Base-by-base conservation (phyloP, 2,797 vertebrate genomes). In the Acanthurus leucopareius region DNA sequence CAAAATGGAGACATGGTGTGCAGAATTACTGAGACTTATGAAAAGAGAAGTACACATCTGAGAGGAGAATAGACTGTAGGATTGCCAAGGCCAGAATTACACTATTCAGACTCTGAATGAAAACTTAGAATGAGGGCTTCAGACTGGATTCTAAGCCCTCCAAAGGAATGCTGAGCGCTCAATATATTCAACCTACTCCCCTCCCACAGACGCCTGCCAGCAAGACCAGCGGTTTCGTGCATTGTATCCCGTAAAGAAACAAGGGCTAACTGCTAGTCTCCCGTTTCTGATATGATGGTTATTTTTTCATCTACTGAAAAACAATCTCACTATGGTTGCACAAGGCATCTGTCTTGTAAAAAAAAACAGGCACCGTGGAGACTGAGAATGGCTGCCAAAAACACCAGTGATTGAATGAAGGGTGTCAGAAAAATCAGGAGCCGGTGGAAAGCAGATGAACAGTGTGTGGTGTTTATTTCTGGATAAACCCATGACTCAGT, bases 61-160 rank as follows among this genome's bases (percentile, higher is more conserved):
- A 80, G 77, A 42, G 44, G 58, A 88, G 58, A 78, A 83, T 25
- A 80, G 81, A 80, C 2, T 70, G 64, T 80, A 79, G 58, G 63
- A 84, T 51, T 82, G 74, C 73, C 68, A 84, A 65, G 79, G 82
- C 79, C 84, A 65, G 72, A 75, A 76, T 85, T 59, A 68, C 69
- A 77, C 67, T 82, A 86, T 88, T 90, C 80, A 90, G 58, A 64
- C 35, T 82, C 35, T 83, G 80, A 87, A 87, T 86, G 79, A 73
- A 62, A 81, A 58, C 1, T 5, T 0, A 79, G 61, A 86, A 78
- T 66, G 54, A 68, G 60, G 66, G 60, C 78, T 86, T 84, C 53
- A 79, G 73, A 75, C 49, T 77, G 51, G 56, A 87, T 79, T 70
- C 66, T 68, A 58, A 86, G 69, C 57, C 58, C 61, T 78, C 52